Percentiles rank a stretch among this genome's conserved stretches.
Evolutionary conservation across 2,888 invertebrate genomes (phyloP).

Genomic region (Plutella xylostella): DNA sequence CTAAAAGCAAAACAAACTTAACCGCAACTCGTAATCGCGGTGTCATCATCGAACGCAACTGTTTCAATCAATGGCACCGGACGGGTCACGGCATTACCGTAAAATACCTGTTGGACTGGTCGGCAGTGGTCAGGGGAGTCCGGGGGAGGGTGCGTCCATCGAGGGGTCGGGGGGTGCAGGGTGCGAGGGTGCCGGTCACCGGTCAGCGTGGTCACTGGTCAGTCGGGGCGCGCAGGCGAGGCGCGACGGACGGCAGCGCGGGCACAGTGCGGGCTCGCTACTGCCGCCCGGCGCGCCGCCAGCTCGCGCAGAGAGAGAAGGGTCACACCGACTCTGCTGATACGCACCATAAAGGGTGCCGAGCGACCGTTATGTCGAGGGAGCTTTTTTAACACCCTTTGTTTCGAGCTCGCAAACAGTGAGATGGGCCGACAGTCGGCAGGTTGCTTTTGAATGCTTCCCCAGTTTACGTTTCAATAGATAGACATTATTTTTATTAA

Average conservation of each 20-base stretch:
- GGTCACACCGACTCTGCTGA: slow-evolving; percentile 58
- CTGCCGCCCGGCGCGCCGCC: slow-evolving; percentile 24
- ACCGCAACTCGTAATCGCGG: neutral
- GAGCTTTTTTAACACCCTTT: slow-evolving; percentile 1
- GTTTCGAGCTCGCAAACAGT: no score
- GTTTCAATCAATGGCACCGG: slow-evolving; percentile 27
- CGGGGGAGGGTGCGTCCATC: neutral
- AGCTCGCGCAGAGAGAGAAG: slow-evolving; percentile 39
- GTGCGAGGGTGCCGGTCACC: slow-evolving; percentile 44
- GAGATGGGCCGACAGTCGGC: no score
- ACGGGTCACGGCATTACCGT: slow-evolving; percentile 32
- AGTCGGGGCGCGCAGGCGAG: slow-evolving; percentile 20
- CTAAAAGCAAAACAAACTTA: neutral
- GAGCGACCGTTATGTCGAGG: slow-evolving; percentile 31
- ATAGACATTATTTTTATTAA: no score
- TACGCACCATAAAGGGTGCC: slow-evolving; percentile 42
- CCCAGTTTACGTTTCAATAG: no score
- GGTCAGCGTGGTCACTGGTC: slow-evolving; percentile 30
- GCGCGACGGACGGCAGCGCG: slow-evolving; percentile 47
- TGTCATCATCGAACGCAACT: slow-evolving; percentile 18
- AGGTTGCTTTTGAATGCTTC: no score
- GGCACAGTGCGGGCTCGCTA: slow-evolving; percentile 44
- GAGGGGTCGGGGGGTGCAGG: neutral
- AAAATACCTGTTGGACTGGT: slow-evolving; percentile 45
- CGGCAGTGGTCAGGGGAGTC: slow-evolving; percentile 13